Conservation (phyloP, 2,888 invertebrate genomes). For the Drosophila maculinotata region DNA sequence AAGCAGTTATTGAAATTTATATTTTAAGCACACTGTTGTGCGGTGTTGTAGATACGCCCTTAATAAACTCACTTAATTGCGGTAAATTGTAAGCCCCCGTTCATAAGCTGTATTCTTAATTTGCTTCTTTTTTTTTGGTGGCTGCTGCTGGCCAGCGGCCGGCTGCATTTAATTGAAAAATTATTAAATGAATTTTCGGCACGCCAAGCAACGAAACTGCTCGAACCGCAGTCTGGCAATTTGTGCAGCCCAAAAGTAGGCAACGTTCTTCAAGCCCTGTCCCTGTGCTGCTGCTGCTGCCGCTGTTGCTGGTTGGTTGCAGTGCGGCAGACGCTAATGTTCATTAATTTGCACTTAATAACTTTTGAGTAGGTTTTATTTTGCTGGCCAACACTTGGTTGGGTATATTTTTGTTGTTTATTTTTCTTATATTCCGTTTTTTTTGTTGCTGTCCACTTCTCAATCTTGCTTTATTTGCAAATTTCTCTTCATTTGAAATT, state of each 20-base stretch:
- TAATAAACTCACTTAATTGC: slow-evolving; percentile 64
- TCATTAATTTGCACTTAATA: slow-evolving; percentile 81
- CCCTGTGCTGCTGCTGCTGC: slow-evolving; percentile 6
- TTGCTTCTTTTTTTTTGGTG: slow-evolving; percentile 26
- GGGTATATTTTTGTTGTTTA: slow-evolving; percentile 20
- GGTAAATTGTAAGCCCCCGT: slow-evolving; percentile 66
- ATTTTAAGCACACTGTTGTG: background rate
- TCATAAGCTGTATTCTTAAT: slow-evolving; percentile 31
- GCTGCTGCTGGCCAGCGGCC: slow-evolving; percentile 49
- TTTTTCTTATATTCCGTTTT: background rate
- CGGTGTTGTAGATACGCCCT: slow-evolving; percentile 32
- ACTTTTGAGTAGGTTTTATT: slow-evolving; percentile 73
- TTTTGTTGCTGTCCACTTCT: slow-evolving; percentile 21
- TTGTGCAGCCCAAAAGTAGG: slow-evolving; percentile 54
- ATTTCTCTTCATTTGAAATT: slow-evolving; percentile 63
- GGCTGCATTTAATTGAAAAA: slow-evolving; percentile 81
- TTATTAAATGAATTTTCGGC: slow-evolving; percentile 75
- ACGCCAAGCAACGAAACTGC: slow-evolving; percentile 16
- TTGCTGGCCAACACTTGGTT: slow-evolving; percentile 34
- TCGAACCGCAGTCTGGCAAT: slow-evolving; percentile 33
- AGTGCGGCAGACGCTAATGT: slow-evolving; percentile 69
- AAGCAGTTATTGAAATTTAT: too few species aligned
- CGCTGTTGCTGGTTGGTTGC: too few species aligned
- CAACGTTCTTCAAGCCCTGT: slow-evolving; percentile 28
- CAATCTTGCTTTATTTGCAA: slow-evolving; percentile 46